phyloP scores from a whole-genome alignment of 2,888 invertebrate species.

The Drosophila silvestris region DNA sequence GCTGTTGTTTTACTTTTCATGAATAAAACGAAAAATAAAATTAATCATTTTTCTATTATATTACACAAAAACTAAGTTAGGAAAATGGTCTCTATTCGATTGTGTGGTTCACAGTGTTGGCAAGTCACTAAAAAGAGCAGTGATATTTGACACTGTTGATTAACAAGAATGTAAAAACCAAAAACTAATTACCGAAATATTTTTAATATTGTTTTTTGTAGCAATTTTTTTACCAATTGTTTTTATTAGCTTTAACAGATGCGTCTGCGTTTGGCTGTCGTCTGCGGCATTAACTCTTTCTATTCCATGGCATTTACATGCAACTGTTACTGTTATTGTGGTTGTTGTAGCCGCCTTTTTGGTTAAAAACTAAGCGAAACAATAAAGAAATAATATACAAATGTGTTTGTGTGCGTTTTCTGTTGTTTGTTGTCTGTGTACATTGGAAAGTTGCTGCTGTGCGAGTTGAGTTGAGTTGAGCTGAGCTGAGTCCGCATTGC shows the following conservation, averaged over 20 bases:
- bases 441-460: conserved; percentile 75
- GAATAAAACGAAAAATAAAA: background rate
- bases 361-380: conserved; percentile 59
- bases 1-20: background rate
- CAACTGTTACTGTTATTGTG: conserved; percentile 49
- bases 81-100: background rate
- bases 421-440: conserved; percentile 50
- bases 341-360: conserved; percentile 16
- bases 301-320: conserved; percentile 46
- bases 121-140: background rate
- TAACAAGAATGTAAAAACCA: background rate
- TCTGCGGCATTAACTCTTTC: conserved; percentile 23
- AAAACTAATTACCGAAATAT: background rate
- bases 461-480: conserved; percentile 10
- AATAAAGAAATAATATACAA: conserved; percentile 73
- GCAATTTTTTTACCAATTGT: background rate
- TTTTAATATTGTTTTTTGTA: background rate
- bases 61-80: background rate
- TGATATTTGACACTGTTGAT: background rate
- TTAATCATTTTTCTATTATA: background rate
- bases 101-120: background rate
- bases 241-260: background rate
- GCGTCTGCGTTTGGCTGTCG: background rate
- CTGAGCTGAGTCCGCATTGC: conserved; percentile 48
- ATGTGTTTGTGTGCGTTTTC: conserved; percentile 26